Percentiles rank a stretch among this genome's conserved stretches.
phyloP scores from a whole-genome alignment of 2,797 vertebrate species.

The Philypnodon macrostomus region DNA sequence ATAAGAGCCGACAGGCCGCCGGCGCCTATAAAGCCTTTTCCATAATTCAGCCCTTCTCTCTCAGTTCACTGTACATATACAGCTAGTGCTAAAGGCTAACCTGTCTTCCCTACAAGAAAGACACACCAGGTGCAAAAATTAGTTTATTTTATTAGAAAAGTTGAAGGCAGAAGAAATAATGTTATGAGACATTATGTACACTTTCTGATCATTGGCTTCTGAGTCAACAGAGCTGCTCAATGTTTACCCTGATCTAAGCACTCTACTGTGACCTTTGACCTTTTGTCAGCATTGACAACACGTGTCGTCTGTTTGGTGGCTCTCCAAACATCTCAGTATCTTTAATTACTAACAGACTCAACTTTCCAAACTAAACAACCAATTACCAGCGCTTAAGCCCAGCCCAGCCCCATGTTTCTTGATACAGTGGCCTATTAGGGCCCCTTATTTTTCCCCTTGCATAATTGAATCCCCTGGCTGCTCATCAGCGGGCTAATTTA shows the following conservation, averaged over 20 bases:
- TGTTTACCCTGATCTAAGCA: slow-evolving; percentile 47
- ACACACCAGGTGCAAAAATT: slow-evolving; percentile 10
- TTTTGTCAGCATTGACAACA: slow-evolving; percentile 28
- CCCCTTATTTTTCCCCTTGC: slow-evolving; percentile 71
- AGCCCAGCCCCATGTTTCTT: slow-evolving; percentile 69
- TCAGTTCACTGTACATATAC: slow-evolving; percentile 39
- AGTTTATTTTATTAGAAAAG: slow-evolving; percentile 1
- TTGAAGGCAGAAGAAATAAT: slow-evolving; percentile 6
- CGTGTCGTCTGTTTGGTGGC: slow-evolving; percentile 65
- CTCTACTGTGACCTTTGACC: slow-evolving; percentile 54
- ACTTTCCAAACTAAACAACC: slow-evolving; percentile 77
- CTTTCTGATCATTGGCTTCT: slow-evolving; percentile 51
- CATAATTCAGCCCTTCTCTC: slow-evolving; percentile 65
- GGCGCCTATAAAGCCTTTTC: slow-evolving; percentile 62
- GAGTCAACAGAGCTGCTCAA: slow-evolving; percentile 42
- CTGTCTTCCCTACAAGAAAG: slow-evolving; percentile 16
- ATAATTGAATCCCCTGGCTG: slow-evolving; percentile 82
- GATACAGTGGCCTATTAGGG: slow-evolving; percentile 75
- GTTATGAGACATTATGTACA: neutral
- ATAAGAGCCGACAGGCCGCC: slow-evolving; percentile 63
- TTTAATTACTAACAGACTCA: slow-evolving; percentile 74
- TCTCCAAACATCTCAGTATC: slow-evolving; percentile 56
- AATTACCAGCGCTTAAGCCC: slow-evolving; percentile 69
- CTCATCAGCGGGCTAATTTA: slow-evolving; percentile 80
- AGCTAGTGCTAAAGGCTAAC: slow-evolving; percentile 35